A percentile compares a stretch with the other conserved stretches of the same genome.
phyloP scores from a whole-genome alignment of 1,140 invertebrate genomes.

The Heliconius himera region DNA sequence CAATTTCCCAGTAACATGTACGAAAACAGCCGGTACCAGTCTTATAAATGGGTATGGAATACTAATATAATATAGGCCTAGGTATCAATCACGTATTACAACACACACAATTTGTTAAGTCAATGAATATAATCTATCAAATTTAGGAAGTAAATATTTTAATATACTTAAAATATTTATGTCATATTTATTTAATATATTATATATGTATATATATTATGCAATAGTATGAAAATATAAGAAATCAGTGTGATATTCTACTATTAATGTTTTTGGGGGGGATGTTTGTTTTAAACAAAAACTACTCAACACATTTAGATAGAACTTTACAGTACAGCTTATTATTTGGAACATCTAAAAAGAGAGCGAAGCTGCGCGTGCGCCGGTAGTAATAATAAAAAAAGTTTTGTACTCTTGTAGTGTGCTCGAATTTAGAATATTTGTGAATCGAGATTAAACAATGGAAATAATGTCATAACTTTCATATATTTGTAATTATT shows the following conservation, averaged over 20 bases:
- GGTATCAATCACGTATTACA: constrained; percentile 31
- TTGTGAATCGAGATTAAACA: too few species aligned
- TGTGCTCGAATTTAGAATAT: too few species aligned
- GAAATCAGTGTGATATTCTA: not conserved
- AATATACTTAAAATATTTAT: constrained; percentile 16
- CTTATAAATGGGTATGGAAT: constrained; percentile 28
- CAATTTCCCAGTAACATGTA: constrained; percentile 12
- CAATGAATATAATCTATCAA: constrained; percentile 34
- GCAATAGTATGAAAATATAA: not conserved
- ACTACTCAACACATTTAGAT: too few species aligned
- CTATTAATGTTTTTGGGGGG: too few species aligned
- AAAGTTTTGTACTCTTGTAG: not conserved
- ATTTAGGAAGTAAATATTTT: constrained; percentile 25
- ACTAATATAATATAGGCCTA: constrained; percentile 27
- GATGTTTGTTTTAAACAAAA: too few species aligned
- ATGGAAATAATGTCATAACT: too few species aligned
- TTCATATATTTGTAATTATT: too few species aligned
- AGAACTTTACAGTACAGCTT: too few species aligned
- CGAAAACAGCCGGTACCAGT: constrained; percentile 23
- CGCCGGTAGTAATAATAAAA: not conserved
- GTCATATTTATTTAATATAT: not conserved
- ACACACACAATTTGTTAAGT: constrained; percentile 35
- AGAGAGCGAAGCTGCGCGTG: too few species aligned
- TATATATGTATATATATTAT: not conserved
- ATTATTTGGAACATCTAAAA: too few species aligned